Conservation (phyloP, 2,113 vertebrate genomes). For the Diadophis punctatus region DNA sequence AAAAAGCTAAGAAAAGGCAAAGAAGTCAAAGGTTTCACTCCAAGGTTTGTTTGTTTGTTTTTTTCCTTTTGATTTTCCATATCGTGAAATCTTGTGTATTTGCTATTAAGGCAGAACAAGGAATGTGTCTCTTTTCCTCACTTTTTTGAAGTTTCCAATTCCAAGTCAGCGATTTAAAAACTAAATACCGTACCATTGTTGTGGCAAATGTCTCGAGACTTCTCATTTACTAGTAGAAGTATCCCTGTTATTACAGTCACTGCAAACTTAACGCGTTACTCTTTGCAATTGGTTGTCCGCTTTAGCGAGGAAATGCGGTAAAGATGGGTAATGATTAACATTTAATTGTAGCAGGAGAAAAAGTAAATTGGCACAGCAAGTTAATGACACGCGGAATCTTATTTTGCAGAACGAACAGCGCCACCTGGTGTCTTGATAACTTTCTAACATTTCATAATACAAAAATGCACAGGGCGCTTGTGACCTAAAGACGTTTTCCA, state of each 20-base stretch:
- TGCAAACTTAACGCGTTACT: not conserved
- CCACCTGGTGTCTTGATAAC: not conserved
- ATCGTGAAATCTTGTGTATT: not conserved
- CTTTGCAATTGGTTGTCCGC: not conserved
- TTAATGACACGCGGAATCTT: not conserved
- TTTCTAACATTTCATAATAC: not conserved
- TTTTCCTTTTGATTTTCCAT: not conserved
- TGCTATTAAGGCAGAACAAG: not conserved
- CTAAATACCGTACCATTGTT: too few relatives aligned
- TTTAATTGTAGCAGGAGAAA: not conserved
- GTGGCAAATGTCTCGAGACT: not conserved
- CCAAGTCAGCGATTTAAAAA: not conserved
- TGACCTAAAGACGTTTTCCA: not conserved
- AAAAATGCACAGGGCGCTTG: not conserved
- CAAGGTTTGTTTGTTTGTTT: not conserved
- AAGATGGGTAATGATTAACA: not conserved
- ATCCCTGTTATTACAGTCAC: not conserved
- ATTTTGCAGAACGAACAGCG: not conserved
- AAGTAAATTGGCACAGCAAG: not conserved
- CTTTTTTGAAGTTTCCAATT: not conserved
- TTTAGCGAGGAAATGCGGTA: not conserved
- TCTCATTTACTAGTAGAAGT: not conserved
- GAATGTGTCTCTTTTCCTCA: not conserved
- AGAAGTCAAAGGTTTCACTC: not conserved
- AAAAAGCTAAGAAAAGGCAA: not conserved